Evolutionary conservation across 2,113 vertebrate genomes (phyloP).

Genomic region (Eurystomus gularis): DNA sequence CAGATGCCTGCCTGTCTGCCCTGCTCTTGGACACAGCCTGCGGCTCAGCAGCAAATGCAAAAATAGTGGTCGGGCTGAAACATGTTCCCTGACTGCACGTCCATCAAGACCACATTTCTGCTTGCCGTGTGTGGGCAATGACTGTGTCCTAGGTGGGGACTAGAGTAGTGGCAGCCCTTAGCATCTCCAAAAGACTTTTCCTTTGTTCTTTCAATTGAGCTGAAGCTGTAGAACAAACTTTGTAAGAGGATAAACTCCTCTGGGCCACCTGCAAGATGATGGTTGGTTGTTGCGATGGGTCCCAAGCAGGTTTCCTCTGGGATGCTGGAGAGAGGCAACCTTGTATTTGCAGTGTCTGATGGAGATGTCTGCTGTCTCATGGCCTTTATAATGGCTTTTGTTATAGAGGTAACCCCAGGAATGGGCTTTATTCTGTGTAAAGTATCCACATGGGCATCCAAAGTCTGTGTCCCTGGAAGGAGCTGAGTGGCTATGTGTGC

Average conservation of each 20-base stretch:
- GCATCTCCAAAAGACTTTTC: constrained; percentile 1
- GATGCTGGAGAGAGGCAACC: neutral
- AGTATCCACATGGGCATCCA: accelerated
- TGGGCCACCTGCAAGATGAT: neutral
- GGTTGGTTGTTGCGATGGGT: neutral
- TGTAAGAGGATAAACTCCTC: constrained; percentile 61
- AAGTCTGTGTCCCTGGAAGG: neutral
- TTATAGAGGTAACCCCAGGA: neutral
- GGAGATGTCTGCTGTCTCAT: neutral
- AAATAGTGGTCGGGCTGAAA: neutral
- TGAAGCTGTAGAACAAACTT: constrained; percentile 69
- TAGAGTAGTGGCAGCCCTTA: neutral
- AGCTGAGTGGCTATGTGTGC: accelerated
- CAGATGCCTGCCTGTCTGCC: neutral
- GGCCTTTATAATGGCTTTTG: neutral
- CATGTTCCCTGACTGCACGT: accelerated
- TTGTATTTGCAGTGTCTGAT: neutral
- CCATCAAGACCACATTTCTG: accelerated
- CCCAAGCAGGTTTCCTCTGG: neutral
- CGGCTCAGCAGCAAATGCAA: neutral
- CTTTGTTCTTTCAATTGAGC: constrained; percentile 63
- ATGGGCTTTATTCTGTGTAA: neutral
- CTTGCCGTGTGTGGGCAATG: accelerated
- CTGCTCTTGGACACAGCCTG: neutral
- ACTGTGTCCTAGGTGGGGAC: neutral